Evolutionary conservation across 2,797 vertebrate species (phyloP).

Genomic region (Smutsia gigantea): DNA sequence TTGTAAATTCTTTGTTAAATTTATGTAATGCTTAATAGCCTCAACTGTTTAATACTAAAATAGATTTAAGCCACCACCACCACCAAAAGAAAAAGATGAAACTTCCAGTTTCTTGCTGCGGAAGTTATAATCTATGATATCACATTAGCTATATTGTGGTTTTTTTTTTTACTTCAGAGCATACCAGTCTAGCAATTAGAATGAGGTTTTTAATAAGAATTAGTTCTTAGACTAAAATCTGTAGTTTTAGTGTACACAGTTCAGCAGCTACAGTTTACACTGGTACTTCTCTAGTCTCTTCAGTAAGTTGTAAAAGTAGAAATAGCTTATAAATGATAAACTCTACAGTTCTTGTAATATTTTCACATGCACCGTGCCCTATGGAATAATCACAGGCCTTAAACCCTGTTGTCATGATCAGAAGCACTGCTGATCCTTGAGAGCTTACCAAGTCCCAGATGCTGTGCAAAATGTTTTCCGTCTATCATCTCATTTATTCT

Average conservation of each 20-base stretch:
- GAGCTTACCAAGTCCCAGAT: no score
- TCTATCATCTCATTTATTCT: not conserved
- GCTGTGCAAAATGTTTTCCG: not conserved
- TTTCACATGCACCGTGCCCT: not conserved
- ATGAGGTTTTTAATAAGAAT: not conserved
- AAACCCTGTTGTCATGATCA: not conserved
- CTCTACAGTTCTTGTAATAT: not conserved
- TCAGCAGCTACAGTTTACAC: not conserved
- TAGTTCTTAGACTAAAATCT: not conserved
- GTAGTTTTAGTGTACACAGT: not conserved
- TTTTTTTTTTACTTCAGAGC: not conserved
- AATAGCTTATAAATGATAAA: not conserved
- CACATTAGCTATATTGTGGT: not conserved
- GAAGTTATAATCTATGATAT: not conserved
- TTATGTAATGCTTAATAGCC: not conserved
- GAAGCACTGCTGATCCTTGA: not conserved
- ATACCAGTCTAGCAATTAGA: not conserved
- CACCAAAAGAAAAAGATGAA: not conserved
- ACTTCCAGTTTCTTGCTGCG: not conserved
- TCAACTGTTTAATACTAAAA: not conserved
- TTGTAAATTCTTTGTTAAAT: not conserved
- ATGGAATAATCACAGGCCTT: not conserved
- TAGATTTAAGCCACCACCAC: not conserved
- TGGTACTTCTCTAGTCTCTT: not conserved
- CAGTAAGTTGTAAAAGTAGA: not conserved